Percentiles rank a stretch among this genome's conserved stretches.
These are phyloP conservation scores for Anthopleura sola DNA, from an alignment of 64 coral and sea anemone genomes.

Conservation along the genomic window DNA sequence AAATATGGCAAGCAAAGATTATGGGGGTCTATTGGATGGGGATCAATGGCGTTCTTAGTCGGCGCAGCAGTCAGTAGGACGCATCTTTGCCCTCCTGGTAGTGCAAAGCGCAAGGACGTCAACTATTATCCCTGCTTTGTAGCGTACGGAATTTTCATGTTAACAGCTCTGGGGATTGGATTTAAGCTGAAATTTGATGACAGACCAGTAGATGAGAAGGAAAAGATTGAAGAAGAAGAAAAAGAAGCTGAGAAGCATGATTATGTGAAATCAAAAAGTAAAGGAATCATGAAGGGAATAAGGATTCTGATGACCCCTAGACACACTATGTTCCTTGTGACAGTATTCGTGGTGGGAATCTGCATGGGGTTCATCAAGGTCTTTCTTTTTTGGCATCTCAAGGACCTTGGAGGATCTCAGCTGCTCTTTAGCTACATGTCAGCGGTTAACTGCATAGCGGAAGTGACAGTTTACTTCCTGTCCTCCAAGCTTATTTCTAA, in stretches of 20 bases:
- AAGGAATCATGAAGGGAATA: conserved; percentile 50
- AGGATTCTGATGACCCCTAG: conserved; percentile 43
- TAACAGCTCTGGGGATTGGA: conserved; percentile 67
- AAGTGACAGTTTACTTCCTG: conserved; percentile 87
- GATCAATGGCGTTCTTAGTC: conserved; percentile 84
- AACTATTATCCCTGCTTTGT: conserved; percentile 96
- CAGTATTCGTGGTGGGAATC: conserved; percentile 80
- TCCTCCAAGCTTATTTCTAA: conserved; percentile 72
- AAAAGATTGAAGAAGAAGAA: neutral
- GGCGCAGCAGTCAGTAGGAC: conserved; percentile 88
- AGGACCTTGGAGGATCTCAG: conserved; percentile 82
- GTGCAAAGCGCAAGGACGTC: conserved; percentile 73
- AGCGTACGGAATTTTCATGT: conserved; percentile 62
- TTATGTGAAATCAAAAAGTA: neutral
- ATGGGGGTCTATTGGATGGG: conserved; percentile 93
- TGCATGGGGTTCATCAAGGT: conserved; percentile 88
- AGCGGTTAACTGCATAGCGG: conserved; percentile 78
- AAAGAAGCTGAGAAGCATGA: neutral
- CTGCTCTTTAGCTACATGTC: conserved; percentile 91
- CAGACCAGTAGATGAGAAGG: neutral
- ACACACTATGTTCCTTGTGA: conserved; percentile 72
- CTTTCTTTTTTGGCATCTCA: conserved; percentile 94
- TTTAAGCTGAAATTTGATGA: conserved; percentile 69
- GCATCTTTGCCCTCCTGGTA: conserved; percentile 85
- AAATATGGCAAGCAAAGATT: conserved; percentile 92